Conservation (phyloP, 2,797 vertebrate genomes). For the Neosilurus hyrtlii region DNA sequence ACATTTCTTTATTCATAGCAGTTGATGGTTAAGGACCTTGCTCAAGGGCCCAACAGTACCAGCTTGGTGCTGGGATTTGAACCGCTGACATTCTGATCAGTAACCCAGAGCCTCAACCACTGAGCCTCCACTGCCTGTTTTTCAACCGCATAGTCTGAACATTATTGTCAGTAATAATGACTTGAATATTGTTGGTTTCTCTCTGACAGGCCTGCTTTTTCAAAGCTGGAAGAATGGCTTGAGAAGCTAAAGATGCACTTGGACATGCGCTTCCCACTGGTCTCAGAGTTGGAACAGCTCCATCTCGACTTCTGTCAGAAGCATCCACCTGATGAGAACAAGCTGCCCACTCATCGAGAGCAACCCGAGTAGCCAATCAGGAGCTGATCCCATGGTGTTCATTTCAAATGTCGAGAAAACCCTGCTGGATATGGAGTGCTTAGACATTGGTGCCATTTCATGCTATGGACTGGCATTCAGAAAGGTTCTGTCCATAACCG, state of each 20-base stretch:
- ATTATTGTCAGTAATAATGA: neutral
- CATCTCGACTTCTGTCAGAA: slow-evolving; percentile 83
- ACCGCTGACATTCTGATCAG: no score
- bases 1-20: no score
- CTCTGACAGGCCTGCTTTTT: slow-evolving; percentile 80
- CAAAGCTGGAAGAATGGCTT: slow-evolving; percentile 90
- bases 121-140: no score
- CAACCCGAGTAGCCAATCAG: slow-evolving; percentile 74
- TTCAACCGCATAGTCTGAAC: neutral
- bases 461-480: slow-evolving; percentile 6
- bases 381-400: slow-evolving; percentile 32
- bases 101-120: no score
- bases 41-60: no score
- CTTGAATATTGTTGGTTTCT: neutral
- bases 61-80: no score
- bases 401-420: slow-evolving; percentile 7
- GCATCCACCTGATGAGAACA: slow-evolving; percentile 75
- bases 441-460: neutral
- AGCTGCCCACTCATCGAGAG: slow-evolving; percentile 77
- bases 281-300: slow-evolving; percentile 86
- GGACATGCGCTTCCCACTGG: slow-evolving; percentile 83
- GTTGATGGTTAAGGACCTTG: no score
- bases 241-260: slow-evolving; percentile 91
- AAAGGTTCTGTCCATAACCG: slow-evolving; percentile 27
- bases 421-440: slow-evolving; percentile 23